Evolutionary conservation across 2,888 invertebrate genomes (phyloP).

Genomic region (Onchidella celtica): DNA sequence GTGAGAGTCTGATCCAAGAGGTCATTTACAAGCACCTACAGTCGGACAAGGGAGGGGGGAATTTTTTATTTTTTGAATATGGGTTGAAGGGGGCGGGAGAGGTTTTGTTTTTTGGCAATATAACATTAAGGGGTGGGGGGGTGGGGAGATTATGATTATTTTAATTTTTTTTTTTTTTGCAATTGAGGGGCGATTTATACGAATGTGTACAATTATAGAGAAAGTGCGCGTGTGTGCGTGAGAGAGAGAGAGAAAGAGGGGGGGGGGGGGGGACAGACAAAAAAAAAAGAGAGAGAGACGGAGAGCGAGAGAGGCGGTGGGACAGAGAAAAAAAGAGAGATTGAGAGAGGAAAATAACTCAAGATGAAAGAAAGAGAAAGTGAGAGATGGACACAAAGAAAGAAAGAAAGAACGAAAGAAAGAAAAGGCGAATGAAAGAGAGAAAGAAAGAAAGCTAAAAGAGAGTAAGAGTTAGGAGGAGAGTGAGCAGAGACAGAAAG

Average conservation of each 20-base stretch:
- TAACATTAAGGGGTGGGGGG: too few species aligned
- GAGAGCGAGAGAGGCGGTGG: background rate
- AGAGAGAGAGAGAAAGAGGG: background rate
- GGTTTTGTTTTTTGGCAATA: too few species aligned
- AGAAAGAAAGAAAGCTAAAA: background rate
- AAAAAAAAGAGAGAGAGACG: background rate
- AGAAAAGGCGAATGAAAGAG: background rate
- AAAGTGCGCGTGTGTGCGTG: too few species aligned
- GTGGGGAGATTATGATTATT: too few species aligned
- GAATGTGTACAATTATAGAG: too few species aligned
- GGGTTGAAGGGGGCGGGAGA: too few species aligned
- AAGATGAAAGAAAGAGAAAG: background rate
- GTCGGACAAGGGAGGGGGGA: too few species aligned
- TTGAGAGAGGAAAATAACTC: background rate
- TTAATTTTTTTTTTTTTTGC: too few species aligned
- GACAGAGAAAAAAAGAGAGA: background rate
- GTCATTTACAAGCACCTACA: too few species aligned
- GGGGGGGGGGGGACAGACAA: background rate
- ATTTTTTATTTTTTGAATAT: too few species aligned
- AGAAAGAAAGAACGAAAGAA: background rate
- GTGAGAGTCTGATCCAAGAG: too few species aligned
- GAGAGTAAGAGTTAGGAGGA: background rate
- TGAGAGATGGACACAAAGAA: background rate
- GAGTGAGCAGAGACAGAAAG: background rate
- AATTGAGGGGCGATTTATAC: too few species aligned